Evolutionary conservation across 1,140 invertebrate genomes (phyloP).

Genomic region (Eubasilissa regina): DNA sequence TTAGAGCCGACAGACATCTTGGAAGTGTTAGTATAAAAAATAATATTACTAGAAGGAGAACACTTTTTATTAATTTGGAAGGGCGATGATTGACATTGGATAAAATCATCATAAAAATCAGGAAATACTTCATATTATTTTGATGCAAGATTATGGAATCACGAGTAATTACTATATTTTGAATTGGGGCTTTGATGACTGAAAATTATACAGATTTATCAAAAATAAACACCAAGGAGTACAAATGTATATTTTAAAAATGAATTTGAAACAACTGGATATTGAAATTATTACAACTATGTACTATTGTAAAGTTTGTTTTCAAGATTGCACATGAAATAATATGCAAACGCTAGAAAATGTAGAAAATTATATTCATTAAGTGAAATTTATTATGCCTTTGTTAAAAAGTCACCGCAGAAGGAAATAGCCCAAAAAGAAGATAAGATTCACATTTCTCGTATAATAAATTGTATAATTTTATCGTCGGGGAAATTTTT

Average conservation of each 20-base stretch:
- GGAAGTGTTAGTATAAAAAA: no score
- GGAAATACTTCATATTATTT: no score
- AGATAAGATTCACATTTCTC: neutral
- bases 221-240: conserved; percentile 12
- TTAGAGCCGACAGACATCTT: no score
- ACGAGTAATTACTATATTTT: no score
- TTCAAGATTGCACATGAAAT: conserved; percentile 8
- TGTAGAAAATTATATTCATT: neutral
- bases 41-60: no score
- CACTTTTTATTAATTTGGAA: no score
- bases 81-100: no score
- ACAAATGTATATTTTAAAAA: conserved; percentile 31
- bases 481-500: neutral
- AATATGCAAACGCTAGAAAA: neutral
- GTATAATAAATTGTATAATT: conserved; percentile 1
- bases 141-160: no score
- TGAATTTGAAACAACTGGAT: neutral
- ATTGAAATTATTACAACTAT: neutral
- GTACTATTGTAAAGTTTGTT: neutral
- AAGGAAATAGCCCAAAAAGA: neutral
- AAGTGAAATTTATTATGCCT: neutral
- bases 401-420: conserved; percentile 1
- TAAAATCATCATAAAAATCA: no score
- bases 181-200: conserved; percentile 13
- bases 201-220: conserved; percentile 32